Evolutionary conservation across 2,888 invertebrate species (phyloP).

Genomic region (Eupelmus urozonus): DNA sequence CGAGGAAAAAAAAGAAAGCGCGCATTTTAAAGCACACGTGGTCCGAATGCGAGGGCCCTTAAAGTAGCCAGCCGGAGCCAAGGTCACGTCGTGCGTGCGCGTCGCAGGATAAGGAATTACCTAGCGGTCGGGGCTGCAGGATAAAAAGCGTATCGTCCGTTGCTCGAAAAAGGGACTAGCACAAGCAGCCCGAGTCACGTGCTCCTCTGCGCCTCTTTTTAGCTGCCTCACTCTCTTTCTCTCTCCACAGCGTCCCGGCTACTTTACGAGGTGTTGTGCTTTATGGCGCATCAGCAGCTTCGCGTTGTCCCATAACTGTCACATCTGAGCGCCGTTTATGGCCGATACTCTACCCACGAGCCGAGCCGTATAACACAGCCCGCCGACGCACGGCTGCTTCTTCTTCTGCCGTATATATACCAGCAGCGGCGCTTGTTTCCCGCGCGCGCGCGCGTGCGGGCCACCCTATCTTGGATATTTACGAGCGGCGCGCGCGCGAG

Average conservation of each 20-base stretch:
- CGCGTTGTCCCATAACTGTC: slow-evolving; percentile 74
- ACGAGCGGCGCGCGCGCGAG: slow-evolving; percentile 48
- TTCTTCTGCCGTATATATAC: not conserved
- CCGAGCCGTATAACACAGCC: not conserved
- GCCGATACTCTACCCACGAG: slow-evolving; percentile 49
- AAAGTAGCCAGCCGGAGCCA: slow-evolving; percentile 24
- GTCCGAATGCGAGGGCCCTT: slow-evolving; percentile 25
- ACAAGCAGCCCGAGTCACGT: slow-evolving; percentile 39
- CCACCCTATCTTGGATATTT: slow-evolving; percentile 37
- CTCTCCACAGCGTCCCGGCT: slow-evolving; percentile 14
- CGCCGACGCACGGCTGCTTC: slow-evolving; percentile 1
- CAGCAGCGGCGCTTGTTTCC: not conserved
- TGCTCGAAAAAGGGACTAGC: not conserved
- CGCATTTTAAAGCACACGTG: slow-evolving; percentile 44
- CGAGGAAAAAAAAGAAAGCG: not conserved
- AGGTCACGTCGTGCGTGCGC: slow-evolving; percentile 56
- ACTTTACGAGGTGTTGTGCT: slow-evolving; percentile 72
- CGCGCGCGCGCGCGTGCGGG: not conserved
- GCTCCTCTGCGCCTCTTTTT: slow-evolving; percentile 17
- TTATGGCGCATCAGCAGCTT: slow-evolving; percentile 74
- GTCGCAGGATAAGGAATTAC: slow-evolving; percentile 46
- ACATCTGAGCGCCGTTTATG: slow-evolving; percentile 73
- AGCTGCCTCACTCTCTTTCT: not conserved
- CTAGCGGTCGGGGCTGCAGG: not conserved
- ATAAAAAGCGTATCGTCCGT: not conserved